Conservation (phyloP, 2,797 vertebrate species). For the Ciconia nigra region DNA sequence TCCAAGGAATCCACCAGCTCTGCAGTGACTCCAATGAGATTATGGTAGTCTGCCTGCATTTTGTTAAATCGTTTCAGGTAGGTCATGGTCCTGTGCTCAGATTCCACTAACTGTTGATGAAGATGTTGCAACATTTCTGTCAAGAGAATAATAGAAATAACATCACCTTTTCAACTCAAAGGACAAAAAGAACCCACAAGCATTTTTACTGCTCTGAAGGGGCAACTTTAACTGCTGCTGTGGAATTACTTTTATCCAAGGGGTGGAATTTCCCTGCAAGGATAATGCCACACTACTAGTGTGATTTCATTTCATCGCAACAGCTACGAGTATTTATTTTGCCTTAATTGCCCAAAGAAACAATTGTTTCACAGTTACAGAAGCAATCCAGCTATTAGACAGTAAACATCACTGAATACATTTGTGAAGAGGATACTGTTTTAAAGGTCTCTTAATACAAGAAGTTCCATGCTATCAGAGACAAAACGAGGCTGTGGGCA, state of each 20-base stretch:
- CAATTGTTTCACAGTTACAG: not conserved
- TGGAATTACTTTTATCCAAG: not conserved
- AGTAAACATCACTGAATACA: not conserved
- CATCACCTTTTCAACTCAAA: not conserved
- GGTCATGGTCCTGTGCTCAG: constrained; percentile 78
- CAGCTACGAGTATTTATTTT: not conserved
- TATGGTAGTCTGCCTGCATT: constrained; percentile 88
- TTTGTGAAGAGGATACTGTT: not conserved
- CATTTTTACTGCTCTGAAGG: not conserved
- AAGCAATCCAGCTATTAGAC: not conserved
- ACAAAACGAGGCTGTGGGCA: not conserved
- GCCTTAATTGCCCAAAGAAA: not conserved
- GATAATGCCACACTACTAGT: not conserved
- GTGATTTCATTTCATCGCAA: not conserved
- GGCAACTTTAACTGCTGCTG: not conserved
- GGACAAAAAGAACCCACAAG: not conserved
- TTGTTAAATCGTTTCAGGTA: constrained; percentile 84
- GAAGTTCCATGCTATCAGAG: not conserved
- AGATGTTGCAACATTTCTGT: constrained; percentile 75
- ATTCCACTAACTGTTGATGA: constrained; percentile 85
- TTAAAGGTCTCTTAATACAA: not conserved
- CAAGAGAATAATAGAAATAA: not conserved
- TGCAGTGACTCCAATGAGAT: constrained; percentile 89
- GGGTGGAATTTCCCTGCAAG: not conserved
- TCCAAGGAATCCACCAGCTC: constrained; percentile 94